These are phyloP conservation scores for Pitangus sulphuratus DNA, from an alignment of 2,797 vertebrate species.

Conservation along the genomic window DNA sequence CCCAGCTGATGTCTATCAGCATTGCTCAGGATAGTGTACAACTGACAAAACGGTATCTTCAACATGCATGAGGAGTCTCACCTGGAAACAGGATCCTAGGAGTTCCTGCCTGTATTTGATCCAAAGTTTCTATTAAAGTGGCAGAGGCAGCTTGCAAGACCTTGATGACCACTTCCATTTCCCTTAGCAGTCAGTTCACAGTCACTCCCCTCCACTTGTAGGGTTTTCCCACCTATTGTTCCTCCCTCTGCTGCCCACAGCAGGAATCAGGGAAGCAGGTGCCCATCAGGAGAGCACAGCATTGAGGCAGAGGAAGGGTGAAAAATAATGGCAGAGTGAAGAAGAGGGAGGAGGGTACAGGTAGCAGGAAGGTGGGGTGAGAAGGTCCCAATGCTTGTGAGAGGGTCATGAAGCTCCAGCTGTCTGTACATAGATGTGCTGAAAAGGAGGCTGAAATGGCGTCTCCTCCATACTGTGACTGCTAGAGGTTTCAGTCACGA, in stretches of 20 bases:
- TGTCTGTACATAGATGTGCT: neutral
- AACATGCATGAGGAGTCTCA: neutral
- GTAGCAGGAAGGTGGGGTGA: neutral
- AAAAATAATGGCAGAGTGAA: neutral
- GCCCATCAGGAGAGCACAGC: neutral
- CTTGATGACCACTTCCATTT: neutral
- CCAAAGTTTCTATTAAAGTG: neutral
- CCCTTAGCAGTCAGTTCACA: neutral
- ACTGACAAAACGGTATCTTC: neutral
- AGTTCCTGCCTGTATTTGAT: neutral
- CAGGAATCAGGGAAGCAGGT: neutral
- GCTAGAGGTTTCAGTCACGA: neutral
- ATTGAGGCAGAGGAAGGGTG: neutral
- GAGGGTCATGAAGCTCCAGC: neutral
- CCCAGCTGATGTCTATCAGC: neutral
- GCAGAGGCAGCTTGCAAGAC: neutral
- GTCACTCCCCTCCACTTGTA: neutral
- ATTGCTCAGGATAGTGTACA: neutral
- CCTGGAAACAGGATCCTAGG: neutral
- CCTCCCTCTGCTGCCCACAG: neutral
- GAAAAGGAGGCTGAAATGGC: neutral
- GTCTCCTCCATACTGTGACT: rapidly evolving
- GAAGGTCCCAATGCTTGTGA: rapidly evolving
- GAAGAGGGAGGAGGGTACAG: neutral
- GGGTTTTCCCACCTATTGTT: neutral